phyloP scores from a whole-genome alignment of 2,888 invertebrate species.

The Lysandra coridon region DNA sequence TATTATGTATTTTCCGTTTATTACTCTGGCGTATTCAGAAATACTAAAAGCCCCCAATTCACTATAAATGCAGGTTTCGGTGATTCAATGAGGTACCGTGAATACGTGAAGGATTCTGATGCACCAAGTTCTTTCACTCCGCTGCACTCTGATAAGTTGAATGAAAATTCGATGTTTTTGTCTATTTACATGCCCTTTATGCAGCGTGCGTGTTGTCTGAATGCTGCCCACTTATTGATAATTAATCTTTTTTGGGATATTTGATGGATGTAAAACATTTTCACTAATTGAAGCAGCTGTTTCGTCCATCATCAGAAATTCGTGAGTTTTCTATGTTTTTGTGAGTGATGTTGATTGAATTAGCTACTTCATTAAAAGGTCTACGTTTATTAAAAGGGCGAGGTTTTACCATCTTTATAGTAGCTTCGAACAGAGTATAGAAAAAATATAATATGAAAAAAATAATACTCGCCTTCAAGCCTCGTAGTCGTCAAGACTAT shows the following conservation, averaged over 20 bases:
- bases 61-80: conserved; percentile 62
- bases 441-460: not conserved
- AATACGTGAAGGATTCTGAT: conserved; percentile 58
- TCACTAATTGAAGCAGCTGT: conserved; percentile 24
- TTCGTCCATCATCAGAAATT: conserved; percentile 23
- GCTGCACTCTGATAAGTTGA: conserved; percentile 43
- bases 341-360: conserved; percentile 18
- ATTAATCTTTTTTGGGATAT: conserved; percentile 31
- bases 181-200: conserved; percentile 47
- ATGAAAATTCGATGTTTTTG: conserved; percentile 46
- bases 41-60: conserved; percentile 47
- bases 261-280: conserved; percentile 28
- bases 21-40: conserved; percentile 31
- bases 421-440: not conserved
- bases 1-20: conserved; percentile 35
- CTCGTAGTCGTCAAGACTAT: not conserved
- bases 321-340: conserved; percentile 15
- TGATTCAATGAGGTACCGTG: conserved; percentile 73
- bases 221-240: conserved; percentile 34
- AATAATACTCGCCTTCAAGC: not conserved
- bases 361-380: conserved; percentile 4
- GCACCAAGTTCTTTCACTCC: conserved; percentile 53
- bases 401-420: not conserved
- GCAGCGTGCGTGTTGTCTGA: conserved; percentile 42
- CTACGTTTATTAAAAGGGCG: not conserved